Conservation (phyloP, 2,888 invertebrate genomes). For the Apamea crenata region DNA sequence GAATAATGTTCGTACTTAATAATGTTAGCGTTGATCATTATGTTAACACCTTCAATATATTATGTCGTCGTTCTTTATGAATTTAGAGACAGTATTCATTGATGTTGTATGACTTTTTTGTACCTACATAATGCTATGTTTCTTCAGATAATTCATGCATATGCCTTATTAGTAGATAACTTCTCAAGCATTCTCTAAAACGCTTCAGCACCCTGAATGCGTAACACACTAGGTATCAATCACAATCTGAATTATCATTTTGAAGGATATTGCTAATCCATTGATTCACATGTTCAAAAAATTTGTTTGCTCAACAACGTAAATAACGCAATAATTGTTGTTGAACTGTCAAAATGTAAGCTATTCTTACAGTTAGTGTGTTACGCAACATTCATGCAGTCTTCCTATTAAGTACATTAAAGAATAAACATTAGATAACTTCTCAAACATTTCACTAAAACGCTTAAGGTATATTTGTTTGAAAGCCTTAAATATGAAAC, state of each 20-base stretch:
- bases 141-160: not conserved
- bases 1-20: slow-evolving; percentile 35
- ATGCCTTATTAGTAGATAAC: not conserved
- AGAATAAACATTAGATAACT: not conserved
- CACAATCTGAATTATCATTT: not conserved
- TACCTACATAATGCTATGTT: not conserved
- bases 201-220: not conserved
- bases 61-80: not conserved
- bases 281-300: not conserved
- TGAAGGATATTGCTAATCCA: not conserved
- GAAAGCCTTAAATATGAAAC: not conserved
- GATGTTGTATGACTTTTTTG: not conserved
- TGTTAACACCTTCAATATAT: slow-evolving; percentile 18
- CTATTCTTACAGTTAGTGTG: not conserved
- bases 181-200: not conserved
- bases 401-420: not conserved
- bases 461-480: slow-evolving; percentile 4
- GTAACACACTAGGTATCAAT: not conserved
- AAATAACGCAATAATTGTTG: not conserved
- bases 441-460: not conserved
- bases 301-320: not conserved
- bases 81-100: not conserved
- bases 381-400: not conserved
- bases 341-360: not conserved
- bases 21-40: slow-evolving; percentile 20